Conservation (phyloP, 1,140 invertebrate genomes). For the Argopecten irradians region DNA sequence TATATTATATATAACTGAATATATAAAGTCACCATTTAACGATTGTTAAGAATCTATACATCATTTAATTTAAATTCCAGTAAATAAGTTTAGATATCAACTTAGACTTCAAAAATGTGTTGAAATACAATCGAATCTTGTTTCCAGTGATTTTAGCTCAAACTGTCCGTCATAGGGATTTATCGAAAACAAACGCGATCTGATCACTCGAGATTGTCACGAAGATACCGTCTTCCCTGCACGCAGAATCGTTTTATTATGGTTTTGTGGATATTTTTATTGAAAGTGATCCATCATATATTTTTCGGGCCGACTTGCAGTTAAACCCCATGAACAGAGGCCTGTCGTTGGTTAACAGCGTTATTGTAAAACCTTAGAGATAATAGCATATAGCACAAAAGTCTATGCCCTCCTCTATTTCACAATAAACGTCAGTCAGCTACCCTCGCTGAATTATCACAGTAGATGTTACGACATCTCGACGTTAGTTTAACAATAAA, state of each 20-base stretch:
- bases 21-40: too few species aligned
- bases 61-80: too few species aligned
- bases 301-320: neutral
- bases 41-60: too few species aligned
- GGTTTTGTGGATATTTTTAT: neutral
- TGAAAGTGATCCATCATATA: slow-evolving; percentile 22
- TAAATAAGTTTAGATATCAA: too few species aligned
- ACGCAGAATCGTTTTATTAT: neutral
- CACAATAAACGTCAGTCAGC: neutral
- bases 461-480: neutral
- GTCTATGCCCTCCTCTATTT: neutral
- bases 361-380: neutral
- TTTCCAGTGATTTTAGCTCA: neutral
- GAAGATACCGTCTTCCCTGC: neutral
- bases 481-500: slow-evolving; percentile 10
- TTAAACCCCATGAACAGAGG: neutral
- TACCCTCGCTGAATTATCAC: neutral
- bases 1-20: too few species aligned
- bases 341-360: neutral
- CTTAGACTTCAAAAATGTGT: neutral
- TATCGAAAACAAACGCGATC: neutral
- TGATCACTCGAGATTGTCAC: neutral
- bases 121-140: neutral
- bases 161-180: neutral
- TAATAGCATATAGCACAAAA: neutral